Evolutionary conservation across 1,140 invertebrate species (phyloP), one percentile per base, ranked within the genome.

Genomic region (Zaprionus taronus): DNA sequence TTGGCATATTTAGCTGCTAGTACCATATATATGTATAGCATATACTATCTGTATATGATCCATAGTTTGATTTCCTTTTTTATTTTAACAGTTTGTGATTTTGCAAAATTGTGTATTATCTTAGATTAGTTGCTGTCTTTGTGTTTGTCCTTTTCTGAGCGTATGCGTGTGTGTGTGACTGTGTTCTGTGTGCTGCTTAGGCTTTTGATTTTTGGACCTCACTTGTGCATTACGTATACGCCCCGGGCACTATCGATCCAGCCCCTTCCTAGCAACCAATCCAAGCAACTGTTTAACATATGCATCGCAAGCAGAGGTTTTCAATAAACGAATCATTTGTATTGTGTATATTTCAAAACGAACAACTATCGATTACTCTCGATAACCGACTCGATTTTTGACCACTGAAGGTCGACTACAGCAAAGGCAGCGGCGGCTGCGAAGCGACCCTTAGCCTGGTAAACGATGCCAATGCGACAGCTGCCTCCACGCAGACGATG

Each of bases 391-490:
- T 36, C 44, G 31, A 47, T 60, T 14, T 41, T 47, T 26, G 31
- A 81, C 36, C 64, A 55, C 24, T 69, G 67, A 87, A 87, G 84
- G 81, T 90, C 68, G 85, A 90, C 85, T 90, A 89, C 85, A 81
- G 76, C 63, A 75, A 79, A 53, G 62, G 62, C 58, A 62, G 51
- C 63, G 66, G 56, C 61, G 58, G 65, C 63, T 74, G 65, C 49
- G 72, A 78, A 44, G 49, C 65, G 47, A 65, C 65, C 34, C 65
- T 78, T 11, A 70, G 65, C 55, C 58, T 73, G 71, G 65, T 67
- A 24, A 73, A 55, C 60, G 65, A 69, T 61, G 41, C 62, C 22
- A 73, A 55, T 63, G 56, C n/a, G 70, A 44, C 70, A 58, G 34
- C 38, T 49, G 51, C 60, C 6, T 31, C 75, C 36, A 56, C 58